Evolutionary conservation across 2,888 invertebrate genomes (phyloP).

Genomic region (Euplexia lucipara): DNA sequence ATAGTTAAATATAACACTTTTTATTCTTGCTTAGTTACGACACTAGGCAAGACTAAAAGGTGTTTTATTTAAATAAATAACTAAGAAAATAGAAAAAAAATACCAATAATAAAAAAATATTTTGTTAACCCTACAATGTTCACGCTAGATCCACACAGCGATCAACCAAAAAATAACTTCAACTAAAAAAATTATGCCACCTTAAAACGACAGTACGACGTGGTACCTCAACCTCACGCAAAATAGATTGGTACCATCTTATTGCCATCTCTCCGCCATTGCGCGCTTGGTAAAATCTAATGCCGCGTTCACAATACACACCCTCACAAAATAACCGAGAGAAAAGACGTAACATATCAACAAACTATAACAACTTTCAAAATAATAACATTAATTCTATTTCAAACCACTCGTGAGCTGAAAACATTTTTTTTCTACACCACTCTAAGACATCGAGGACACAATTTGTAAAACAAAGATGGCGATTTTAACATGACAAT

Average conservation of each 20-base stretch:
- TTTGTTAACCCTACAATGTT: conserved; percentile 23
- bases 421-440: conserved; percentile 63
- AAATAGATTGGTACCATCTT: no score
- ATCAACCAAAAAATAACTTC: background rate
- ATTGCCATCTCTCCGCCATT: no score
- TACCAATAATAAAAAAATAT: no score
- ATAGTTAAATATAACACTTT: background rate
- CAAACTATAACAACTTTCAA: conserved; percentile 7
- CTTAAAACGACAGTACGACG: no score
- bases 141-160: background rate
- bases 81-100: background rate
- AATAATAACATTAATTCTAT: conserved; percentile 38
- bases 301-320: no score
- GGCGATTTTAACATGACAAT: conserved; percentile 87
- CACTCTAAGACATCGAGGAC: conserved; percentile 77
- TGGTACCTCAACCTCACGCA: no score
- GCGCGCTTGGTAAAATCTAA: no score
- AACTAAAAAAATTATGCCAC: background rate
- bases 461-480: conserved; percentile 87
- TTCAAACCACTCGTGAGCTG: conserved; percentile 51
- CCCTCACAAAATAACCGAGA: no score
- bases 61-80: no score
- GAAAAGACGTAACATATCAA: no score
- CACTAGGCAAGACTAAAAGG: no score
- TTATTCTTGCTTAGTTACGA: no score